These are phyloP conservation scores for Ochropacha duplaris DNA, from an alignment of 2,888 invertebrate genomes.

Conservation along the genomic window DNA sequence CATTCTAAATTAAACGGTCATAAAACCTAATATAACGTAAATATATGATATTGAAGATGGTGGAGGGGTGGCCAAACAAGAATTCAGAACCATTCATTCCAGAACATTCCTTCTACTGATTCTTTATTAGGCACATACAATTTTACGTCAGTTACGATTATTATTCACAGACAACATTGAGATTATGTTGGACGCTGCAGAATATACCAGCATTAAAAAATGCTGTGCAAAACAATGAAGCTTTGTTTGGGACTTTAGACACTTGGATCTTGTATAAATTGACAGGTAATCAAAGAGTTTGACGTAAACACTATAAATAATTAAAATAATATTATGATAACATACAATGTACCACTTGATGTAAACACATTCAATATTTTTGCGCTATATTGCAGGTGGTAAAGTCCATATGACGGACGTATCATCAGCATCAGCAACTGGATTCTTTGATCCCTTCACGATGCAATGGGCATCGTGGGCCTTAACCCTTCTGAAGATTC, in stretches of 20 bases:
- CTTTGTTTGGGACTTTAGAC: constrained; percentile 94
- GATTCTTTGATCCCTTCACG: constrained; percentile 96
- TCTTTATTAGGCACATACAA: too few species aligned
- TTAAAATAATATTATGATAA: not conserved
- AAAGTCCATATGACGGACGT: constrained; percentile 91
- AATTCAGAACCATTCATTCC: too few species aligned
- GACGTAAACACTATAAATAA: not conserved
- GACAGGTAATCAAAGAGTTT: constrained; percentile 62
- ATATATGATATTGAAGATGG: too few species aligned
- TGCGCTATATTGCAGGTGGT: constrained; percentile 47
- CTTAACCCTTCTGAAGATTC: constrained; percentile 87
- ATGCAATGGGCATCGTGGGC: constrained; percentile 92
- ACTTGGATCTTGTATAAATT: constrained; percentile 96
- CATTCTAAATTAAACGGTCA: too few species aligned
- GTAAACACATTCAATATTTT: too few species aligned
- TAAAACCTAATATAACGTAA: too few species aligned
- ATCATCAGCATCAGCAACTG: constrained; percentile 96
- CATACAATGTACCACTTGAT: too few species aligned
- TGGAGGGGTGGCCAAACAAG: too few species aligned
- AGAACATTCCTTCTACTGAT: too few species aligned
- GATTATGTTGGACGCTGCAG: constrained; percentile 90
- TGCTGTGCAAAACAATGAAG: constrained; percentile 84
- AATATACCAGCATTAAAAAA: constrained; percentile 87
- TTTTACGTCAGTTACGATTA: constrained; percentile 3
- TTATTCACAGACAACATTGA: constrained; percentile 86